A percentile compares a stretch with the other conserved stretches of the same genome.
Conservation (phyloP, 2,797 vertebrate genomes). For the Chloroceryle amazona region DNA sequence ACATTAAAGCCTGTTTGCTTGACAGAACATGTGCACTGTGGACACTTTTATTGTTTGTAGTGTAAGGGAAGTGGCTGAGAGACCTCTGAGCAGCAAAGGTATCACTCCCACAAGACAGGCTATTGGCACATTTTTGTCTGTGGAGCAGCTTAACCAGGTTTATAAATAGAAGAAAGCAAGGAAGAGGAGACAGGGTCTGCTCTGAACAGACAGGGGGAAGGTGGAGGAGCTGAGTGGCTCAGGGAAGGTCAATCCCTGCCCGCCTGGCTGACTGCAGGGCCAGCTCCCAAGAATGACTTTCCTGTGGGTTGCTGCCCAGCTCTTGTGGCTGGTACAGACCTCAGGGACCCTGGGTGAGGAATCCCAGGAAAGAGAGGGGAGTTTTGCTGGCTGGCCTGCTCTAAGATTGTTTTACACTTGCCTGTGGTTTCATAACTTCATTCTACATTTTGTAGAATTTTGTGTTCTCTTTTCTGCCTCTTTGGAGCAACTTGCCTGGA, state of each 20-base stretch:
- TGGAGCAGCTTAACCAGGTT: background rate
- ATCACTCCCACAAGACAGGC: background rate
- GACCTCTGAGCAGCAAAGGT: background rate
- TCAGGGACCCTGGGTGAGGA: background rate
- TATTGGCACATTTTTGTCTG: background rate
- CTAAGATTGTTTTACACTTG: background rate
- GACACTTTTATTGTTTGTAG: background rate
- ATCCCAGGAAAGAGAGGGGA: background rate
- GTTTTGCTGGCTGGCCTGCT: background rate
- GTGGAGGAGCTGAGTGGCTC: fast-evolving
- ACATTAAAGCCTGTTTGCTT: background rate
- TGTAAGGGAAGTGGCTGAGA: background rate
- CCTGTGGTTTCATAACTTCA: background rate
- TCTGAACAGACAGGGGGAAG: background rate
- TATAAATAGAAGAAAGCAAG: background rate
- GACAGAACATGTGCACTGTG: background rate
- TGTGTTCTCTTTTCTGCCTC: background rate
- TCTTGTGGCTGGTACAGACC: fast-evolving
- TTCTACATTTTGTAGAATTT: background rate
- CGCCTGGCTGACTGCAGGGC: background rate
- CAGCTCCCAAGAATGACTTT: background rate
- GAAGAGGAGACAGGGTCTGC: background rate
- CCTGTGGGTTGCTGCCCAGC: fast-evolving
- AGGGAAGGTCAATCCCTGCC: too few relatives aligned
- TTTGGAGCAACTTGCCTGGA: background rate